Evolutionary conservation across 1,140 invertebrate genomes (phyloP).

Genomic region (Araneus ventricosus): DNA sequence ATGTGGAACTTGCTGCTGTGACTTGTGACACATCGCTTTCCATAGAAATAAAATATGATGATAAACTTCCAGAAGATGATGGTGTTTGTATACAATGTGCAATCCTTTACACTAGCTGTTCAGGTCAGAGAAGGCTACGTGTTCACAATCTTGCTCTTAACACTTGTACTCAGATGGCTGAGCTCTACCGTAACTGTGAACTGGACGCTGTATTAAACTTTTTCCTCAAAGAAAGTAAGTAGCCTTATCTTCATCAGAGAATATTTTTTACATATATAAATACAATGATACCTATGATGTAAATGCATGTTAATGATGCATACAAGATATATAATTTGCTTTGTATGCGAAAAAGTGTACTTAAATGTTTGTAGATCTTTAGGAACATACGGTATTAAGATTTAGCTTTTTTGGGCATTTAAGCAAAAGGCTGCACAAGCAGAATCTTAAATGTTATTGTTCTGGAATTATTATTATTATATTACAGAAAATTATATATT

Average conservation of each 20-base stretch:
- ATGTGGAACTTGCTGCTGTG: slow-evolving; percentile 96
- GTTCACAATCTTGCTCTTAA: slow-evolving; percentile 95
- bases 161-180: slow-evolving; percentile 94
- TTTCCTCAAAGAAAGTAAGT: slow-evolving; percentile 91
- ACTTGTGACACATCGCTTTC: slow-evolving; percentile 92
- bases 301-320: no score
- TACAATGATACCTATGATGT: no score
- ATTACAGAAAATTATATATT: no score
- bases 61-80: slow-evolving; percentile 96
- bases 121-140: slow-evolving; percentile 93
- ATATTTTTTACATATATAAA: no score
- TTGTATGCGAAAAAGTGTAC: no score
- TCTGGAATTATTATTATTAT: no score
- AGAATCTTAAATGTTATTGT: no score
- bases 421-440: no score
- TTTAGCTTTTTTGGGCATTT: no score
- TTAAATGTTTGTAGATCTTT: no score
- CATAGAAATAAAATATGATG: slow-evolving; percentile 99
- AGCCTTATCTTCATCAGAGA: background rate
- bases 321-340: no score
- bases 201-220: slow-evolving; percentile 96
- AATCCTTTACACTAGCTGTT: slow-evolving; percentile 95
- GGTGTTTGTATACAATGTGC: slow-evolving; percentile 95
- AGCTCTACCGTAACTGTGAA: slow-evolving; percentile 95
- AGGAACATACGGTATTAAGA: no score